Evolutionary conservation across 2,797 vertebrate genomes (phyloP).

Genomic region (Clarias platycephalus): DNA sequence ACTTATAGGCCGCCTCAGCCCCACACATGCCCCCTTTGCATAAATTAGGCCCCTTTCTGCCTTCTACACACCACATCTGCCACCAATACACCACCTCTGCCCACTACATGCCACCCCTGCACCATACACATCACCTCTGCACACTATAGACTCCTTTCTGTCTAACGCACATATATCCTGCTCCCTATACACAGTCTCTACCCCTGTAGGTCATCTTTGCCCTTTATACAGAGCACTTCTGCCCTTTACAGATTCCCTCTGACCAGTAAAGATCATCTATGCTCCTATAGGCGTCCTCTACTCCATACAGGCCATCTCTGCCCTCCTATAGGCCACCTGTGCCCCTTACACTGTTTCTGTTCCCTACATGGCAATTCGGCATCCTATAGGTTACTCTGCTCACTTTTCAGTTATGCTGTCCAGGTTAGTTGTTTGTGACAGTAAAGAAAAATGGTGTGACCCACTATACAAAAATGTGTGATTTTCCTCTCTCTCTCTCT

Average conservation of each 20-base stretch:
- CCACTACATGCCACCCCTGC: not conserved
- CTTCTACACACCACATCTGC: not conserved
- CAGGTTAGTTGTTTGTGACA: not conserved
- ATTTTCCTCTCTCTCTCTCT: not conserved
- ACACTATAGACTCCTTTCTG: not conserved
- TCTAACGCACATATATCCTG: too few relatives aligned
- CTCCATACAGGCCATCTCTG: not conserved
- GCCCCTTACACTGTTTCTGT: not conserved
- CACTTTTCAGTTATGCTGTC: not conserved
- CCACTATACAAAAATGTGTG: not conserved
- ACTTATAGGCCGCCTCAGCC: not conserved
- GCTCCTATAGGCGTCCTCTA: not conserved
- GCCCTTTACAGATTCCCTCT: not conserved
- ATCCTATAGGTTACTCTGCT: not conserved
- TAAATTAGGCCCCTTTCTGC: too few relatives aligned
- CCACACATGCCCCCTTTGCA: not conserved
- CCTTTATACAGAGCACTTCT: not conserved
- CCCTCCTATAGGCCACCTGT: not conserved
- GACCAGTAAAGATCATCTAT: not conserved
- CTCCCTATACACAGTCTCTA: not conserved
- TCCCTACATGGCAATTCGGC: not conserved
- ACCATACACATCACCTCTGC: not conserved
- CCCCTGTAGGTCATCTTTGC: conserved; percentile 34
- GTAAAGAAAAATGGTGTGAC: conserved; percentile 1
- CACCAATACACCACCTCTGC: not conserved